Base-by-base conservation (phyloP, 2,888 invertebrate species). In the Tetranychus piercei region DNA sequence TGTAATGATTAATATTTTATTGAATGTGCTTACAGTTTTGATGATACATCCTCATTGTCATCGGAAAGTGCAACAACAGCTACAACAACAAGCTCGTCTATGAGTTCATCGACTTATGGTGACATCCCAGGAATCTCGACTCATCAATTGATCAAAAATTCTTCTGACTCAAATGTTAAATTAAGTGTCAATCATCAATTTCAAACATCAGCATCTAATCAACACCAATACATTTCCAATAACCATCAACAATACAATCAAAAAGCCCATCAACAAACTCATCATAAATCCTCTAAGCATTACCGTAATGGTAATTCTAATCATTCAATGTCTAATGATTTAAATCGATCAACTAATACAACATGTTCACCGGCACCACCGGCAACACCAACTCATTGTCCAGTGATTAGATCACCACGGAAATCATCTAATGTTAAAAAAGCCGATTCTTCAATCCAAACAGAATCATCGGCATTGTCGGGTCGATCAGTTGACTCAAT, bases 401-500 rank as follows among this genome's bases (percentile, higher is more conserved):
- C 22, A n/a, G 20, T 34, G 43, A 73, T 55, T 45, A 43, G 64
- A 18, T 15, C 64, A 18, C 43, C 77, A 44, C 76, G 78, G 73
- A 76, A 76, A 71, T 74, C 77, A 65, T 75, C 79, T n/a, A 78
- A 78, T 73, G 79, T 79, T 22, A 83, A 80, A 79, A 86, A 86
- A 78, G 83, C 85, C 11, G 85, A 85, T 80, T 85, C 84, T 77
- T 83, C 84, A 18, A 85, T 85, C 78, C 85, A 85, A 79, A 85
- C 85, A 1, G 85, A 85, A 74, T 84, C 81, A 71, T 71, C 71
- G 44, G 34, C 71, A 15, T 44, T 71, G 6, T 71, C 71, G 11
- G 43, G n/a, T 11, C 44, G 11, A 23, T 44, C 71, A n/a, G 20
- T 34, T 45, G 34, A 20, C 11, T 22, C 69, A 4, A 11, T 23